A percentile compares a stretch with the other conserved stretches of the same genome.
Evolutionary conservation across 2,888 invertebrate species (phyloP).

Genomic region (Ommatoiulus sabulosus): DNA sequence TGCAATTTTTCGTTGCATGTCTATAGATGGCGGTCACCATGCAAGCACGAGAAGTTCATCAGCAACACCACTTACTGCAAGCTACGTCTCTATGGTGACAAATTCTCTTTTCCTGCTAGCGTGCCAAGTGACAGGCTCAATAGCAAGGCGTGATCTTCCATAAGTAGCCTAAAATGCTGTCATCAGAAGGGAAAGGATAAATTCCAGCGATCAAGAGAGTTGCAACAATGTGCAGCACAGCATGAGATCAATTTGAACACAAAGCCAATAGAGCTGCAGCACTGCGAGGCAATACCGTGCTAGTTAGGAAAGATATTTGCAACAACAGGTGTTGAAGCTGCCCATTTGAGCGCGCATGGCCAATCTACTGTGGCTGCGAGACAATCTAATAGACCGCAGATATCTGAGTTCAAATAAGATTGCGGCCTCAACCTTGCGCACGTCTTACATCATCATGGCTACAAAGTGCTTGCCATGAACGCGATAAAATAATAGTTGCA

Average conservation of each 20-base stretch:
- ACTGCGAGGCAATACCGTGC: not conserved
- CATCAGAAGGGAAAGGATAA: slow-evolving; percentile 17
- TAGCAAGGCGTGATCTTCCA: slow-evolving; percentile 15
- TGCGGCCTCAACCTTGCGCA: not conserved
- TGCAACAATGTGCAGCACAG: slow-evolving; percentile 40
- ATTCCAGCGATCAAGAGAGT: slow-evolving; percentile 18
- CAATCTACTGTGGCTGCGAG: not conserved
- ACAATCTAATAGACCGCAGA: not conserved
- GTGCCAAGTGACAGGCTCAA: slow-evolving; percentile 10
- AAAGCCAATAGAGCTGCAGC: slow-evolving; percentile 17
- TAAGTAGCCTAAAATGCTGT: slow-evolving; percentile 11
- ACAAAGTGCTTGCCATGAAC: not conserved
- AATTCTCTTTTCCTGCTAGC: slow-evolving; percentile 15
- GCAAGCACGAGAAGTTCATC: slow-evolving; percentile 1
- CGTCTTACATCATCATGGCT: not conserved
- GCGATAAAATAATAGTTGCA: not conserved
- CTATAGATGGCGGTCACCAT: not conserved
- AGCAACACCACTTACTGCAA: not conserved
- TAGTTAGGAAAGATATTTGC: not conserved
- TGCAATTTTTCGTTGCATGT: not conserved
- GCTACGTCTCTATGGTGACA: slow-evolving; percentile 28
- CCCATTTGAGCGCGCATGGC: not conserved
- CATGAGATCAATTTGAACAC: slow-evolving; percentile 5
- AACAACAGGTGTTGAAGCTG: slow-evolving; percentile 26
- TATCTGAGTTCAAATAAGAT: not conserved